Percentiles rank a stretch among this genome's conserved stretches.
Evolutionary conservation across 2,797 vertebrate species (phyloP).

Genomic region (Oophaga sylvatica): DNA sequence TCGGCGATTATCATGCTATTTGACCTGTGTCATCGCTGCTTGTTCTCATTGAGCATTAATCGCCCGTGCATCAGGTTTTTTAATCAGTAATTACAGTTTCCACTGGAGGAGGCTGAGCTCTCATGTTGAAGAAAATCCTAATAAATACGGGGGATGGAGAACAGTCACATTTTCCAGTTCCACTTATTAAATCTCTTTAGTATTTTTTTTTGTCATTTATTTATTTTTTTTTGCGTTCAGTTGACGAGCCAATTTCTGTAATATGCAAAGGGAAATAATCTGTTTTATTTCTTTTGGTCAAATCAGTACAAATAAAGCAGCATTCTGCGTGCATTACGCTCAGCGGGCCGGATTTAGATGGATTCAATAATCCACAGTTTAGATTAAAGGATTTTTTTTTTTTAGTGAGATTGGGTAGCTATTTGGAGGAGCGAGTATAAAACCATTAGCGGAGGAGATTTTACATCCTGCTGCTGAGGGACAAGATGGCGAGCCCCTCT

Average conservation of each 20-base stretch:
- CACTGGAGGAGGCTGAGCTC: not conserved
- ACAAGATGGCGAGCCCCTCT: not conserved
- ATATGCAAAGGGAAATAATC: not conserved
- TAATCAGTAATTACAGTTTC: slow-evolving; percentile 7
- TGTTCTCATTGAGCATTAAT: not conserved
- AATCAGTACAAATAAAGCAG: not conserved
- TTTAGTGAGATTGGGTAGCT: slow-evolving; percentile 29
- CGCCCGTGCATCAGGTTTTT: not conserved
- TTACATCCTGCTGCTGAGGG: not conserved
- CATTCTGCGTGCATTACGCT: not conserved
- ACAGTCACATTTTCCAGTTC: not conserved
- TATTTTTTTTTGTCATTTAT: not conserved
- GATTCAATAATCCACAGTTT: slow-evolving; percentile 17
- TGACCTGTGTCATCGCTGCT: not conserved
- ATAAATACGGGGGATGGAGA: not conserved
- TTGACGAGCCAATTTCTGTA: not conserved
- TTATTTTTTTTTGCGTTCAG: not conserved
- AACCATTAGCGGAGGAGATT: slow-evolving; percentile 8
- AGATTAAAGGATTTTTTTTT: slow-evolving; percentile 35
- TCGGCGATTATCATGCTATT: not conserved
- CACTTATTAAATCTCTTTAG: not conserved
- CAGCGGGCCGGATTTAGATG: slow-evolving; percentile 9
- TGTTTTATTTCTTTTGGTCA: not conserved
- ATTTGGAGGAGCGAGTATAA: not conserved
- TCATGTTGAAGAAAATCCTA: not conserved